phyloP scores from a whole-genome alignment of 2,797 vertebrate genomes.

The Nyctalus aviator region DNA sequence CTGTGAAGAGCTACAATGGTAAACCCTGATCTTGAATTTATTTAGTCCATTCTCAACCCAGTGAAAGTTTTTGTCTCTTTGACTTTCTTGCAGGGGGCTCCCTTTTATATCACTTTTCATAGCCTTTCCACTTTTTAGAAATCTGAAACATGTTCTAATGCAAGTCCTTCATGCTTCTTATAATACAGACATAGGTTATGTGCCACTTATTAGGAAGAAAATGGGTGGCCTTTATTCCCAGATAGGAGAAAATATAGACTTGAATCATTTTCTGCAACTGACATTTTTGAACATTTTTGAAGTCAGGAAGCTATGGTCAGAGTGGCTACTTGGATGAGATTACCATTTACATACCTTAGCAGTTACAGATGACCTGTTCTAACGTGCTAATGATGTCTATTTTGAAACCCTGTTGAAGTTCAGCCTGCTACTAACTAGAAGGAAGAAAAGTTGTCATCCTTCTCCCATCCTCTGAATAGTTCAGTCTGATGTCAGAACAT shows the following conservation, averaged over 20 bases:
- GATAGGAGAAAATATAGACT: not conserved
- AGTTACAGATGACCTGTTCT: not conserved
- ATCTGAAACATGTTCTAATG: not conserved
- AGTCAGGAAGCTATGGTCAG: not conserved
- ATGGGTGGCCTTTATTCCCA: not conserved
- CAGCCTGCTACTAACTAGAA: not conserved
- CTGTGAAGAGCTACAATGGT: not conserved
- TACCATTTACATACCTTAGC: not conserved
- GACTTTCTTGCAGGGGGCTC: not conserved
- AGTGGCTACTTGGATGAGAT: not conserved
- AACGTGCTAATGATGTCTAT: not conserved
- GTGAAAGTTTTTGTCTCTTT: not conserved
- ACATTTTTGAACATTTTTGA: not conserved
- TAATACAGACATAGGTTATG: not conserved
- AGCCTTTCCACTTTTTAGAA: not conserved
- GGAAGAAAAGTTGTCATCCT: not conserved
- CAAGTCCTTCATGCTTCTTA: not conserved
- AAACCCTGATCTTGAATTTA: not conserved
- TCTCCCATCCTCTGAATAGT: not conserved
- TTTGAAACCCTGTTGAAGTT: not conserved
- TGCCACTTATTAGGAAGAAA: constrained; percentile 33
- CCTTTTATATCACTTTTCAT: not conserved
- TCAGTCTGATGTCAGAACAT: not conserved
- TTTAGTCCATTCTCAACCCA: not conserved
- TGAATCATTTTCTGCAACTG: not conserved